These are phyloP conservation scores for Petrocephalus schoutedeni DNA, from an alignment of 2,797 vertebrate genomes.

Conservation along the genomic window DNA sequence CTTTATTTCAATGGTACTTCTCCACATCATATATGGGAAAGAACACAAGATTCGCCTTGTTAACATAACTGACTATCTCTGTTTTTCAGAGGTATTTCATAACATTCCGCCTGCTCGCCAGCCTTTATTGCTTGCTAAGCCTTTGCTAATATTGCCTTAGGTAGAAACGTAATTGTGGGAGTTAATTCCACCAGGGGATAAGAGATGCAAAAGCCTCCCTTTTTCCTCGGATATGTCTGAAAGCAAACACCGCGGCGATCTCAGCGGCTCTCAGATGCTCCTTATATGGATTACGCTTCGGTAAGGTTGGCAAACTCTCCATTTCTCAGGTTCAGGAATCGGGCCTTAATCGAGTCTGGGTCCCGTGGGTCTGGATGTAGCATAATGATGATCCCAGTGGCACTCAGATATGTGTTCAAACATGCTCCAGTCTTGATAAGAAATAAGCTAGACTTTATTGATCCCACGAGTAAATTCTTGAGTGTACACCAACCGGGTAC, in stretches of 20 bases:
- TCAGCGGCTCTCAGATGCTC: background rate
- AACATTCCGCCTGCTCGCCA: background rate
- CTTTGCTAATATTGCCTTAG: background rate
- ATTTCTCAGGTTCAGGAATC: background rate
- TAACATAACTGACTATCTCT: background rate
- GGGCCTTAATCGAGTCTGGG: background rate
- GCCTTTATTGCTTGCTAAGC: background rate
- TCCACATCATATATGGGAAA: background rate
- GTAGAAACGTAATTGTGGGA: background rate
- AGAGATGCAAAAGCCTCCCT: background rate
- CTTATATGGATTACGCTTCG: background rate
- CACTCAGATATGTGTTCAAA: background rate
- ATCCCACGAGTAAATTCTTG: background rate
- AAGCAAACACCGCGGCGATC: background rate
- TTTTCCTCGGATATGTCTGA: constrained; percentile 4
- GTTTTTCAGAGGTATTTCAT: constrained; percentile 1
- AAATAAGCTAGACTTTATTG: background rate
- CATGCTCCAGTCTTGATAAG: background rate
- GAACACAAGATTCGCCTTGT: background rate
- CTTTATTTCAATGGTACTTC: background rate
- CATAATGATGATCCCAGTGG: background rate
- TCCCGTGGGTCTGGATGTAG: background rate
- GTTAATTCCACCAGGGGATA: background rate
- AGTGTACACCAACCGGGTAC: background rate
- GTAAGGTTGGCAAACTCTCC: background rate